Conservation (phyloP, 2,888 invertebrate genomes). For the Andrena bicolor region DNA sequence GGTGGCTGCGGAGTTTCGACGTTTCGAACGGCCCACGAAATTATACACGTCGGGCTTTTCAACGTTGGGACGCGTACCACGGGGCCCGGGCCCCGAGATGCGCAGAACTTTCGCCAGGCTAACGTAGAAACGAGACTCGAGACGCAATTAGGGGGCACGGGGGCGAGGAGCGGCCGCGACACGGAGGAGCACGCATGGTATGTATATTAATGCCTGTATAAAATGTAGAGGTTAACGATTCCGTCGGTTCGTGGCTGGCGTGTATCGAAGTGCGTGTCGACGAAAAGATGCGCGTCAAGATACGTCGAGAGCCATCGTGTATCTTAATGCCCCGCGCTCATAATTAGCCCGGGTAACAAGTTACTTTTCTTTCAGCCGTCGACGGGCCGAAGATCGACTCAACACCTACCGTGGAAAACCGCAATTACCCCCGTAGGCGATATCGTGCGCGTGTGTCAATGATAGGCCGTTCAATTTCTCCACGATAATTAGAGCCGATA, state of each 20-base stretch:
- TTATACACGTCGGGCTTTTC: slow-evolving; percentile 73
- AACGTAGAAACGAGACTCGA: not conserved
- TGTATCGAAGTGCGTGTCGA: slow-evolving; percentile 49
- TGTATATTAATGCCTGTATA: not conserved
- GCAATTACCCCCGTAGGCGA: slow-evolving; percentile 44
- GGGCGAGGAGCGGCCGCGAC: not conserved
- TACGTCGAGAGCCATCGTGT: slow-evolving; percentile 42
- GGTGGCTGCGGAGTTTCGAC: slow-evolving; percentile 77
- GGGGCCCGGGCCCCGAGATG: not conserved
- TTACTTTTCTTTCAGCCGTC: slow-evolving; percentile 33
- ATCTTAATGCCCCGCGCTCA: slow-evolving; percentile 33
- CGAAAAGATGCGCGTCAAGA: slow-evolving; percentile 50
- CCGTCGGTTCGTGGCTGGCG: slow-evolving; percentile 2
- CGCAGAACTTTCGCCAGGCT: not conserved
- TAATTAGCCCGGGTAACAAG: slow-evolving; percentile 55
- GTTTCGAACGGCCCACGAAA: slow-evolving; percentile 81
- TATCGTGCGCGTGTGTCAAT: slow-evolving; percentile 58
- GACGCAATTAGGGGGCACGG: not conserved
- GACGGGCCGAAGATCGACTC: slow-evolving; percentile 40
- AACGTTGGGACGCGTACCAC: not conserved
- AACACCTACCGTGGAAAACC: slow-evolving; percentile 57
- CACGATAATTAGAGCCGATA: slow-evolving; percentile 71
- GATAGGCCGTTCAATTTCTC: slow-evolving; percentile 62
- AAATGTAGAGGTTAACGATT: not conserved
- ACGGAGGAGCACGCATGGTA: not conserved